These are phyloP conservation scores for Myocastor coypus DNA, from an alignment of 2,113 vertebrate genomes.

Conservation along the genomic window DNA sequence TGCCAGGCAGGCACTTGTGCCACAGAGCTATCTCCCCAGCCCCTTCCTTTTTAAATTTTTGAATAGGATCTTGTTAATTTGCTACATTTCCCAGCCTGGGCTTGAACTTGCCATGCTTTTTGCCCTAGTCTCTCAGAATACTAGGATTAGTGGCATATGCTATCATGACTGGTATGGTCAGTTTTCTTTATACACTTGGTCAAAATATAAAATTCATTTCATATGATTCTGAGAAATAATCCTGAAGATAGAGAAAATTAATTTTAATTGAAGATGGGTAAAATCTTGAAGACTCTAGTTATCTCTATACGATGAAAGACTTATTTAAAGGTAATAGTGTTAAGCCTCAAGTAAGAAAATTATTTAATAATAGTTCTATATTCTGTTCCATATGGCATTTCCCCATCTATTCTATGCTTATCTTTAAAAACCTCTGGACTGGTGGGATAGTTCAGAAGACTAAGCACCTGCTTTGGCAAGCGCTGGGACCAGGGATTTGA, in stretches of 20 bases:
- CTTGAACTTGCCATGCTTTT: not conserved
- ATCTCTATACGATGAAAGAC: conserved; percentile 49
- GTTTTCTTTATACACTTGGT: conserved; percentile 29
- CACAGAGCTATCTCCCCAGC: too few species aligned
- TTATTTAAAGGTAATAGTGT: conserved; percentile 19
- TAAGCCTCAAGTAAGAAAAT: conserved; percentile 36
- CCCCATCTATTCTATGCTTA: not conserved
- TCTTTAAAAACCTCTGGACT: conserved; percentile 27
- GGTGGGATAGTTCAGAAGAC: too few species aligned
- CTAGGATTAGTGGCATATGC: not conserved
- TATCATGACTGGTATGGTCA: not conserved
- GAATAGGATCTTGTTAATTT: not conserved
- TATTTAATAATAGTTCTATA: conserved; percentile 16
- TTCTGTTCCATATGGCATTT: conserved; percentile 8
- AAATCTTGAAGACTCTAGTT: conserved; percentile 7
- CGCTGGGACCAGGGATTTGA: too few species aligned
- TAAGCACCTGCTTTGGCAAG: too few species aligned
- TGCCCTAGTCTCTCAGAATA: not conserved
- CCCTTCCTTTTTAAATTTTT: not conserved
- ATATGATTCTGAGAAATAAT: conserved; percentile 21
- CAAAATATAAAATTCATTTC: conserved; percentile 47
- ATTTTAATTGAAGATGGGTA: conserved; percentile 32
- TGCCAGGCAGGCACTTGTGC: too few species aligned
- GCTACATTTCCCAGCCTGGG: not conserved
- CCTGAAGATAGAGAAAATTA: conserved; percentile 41